phyloP scores from a whole-genome alignment of 2,113 vertebrate species.

The Cyprinodon variegatus region DNA sequence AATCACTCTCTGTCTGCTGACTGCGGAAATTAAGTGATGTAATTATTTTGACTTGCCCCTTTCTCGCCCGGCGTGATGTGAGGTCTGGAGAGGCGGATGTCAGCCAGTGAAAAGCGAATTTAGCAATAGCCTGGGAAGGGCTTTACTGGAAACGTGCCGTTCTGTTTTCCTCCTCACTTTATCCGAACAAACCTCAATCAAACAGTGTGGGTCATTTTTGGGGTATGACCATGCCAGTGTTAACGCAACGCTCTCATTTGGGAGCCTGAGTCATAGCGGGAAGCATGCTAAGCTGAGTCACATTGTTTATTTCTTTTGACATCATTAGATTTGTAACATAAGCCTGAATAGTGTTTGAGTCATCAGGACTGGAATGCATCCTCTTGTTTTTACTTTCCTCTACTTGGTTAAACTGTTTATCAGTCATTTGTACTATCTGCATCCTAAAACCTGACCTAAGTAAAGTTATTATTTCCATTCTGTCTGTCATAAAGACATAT shows the following conservation, averaged over 20 bases:
- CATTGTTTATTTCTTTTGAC: constrained; percentile 26
- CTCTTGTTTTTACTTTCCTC: neutral
- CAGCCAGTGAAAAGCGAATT: constrained; percentile 17
- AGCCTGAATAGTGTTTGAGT: constrained; percentile 27
- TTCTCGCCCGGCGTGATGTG: constrained; percentile 42
- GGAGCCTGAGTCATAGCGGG: constrained; percentile 48
- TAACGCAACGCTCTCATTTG: constrained; percentile 32
- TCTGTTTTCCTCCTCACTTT: neutral
- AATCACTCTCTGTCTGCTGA: constrained; percentile 53
- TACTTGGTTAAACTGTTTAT: neutral
- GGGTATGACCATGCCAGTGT: constrained; percentile 24
- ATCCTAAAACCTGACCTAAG: neutral
- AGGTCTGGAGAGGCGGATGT: constrained; percentile 45
- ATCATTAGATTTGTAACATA: constrained; percentile 30
- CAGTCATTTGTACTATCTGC: neutral
- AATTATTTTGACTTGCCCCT: constrained; percentile 62
- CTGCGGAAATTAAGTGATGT: constrained; percentile 57
- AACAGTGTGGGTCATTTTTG: constrained; percentile 21
- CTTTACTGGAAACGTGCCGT: neutral
- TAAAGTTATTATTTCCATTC: neutral
- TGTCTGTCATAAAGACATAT: neutral
- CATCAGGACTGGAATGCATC: neutral
- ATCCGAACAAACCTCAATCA: neutral
- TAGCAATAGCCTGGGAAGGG: constrained; percentile 13
- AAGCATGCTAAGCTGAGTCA: constrained; percentile 13